Evolutionary conservation across 2,888 invertebrate genomes (phyloP), one percentile per base, ranked within the genome.

Genomic region (Drosophila siamana): DNA sequence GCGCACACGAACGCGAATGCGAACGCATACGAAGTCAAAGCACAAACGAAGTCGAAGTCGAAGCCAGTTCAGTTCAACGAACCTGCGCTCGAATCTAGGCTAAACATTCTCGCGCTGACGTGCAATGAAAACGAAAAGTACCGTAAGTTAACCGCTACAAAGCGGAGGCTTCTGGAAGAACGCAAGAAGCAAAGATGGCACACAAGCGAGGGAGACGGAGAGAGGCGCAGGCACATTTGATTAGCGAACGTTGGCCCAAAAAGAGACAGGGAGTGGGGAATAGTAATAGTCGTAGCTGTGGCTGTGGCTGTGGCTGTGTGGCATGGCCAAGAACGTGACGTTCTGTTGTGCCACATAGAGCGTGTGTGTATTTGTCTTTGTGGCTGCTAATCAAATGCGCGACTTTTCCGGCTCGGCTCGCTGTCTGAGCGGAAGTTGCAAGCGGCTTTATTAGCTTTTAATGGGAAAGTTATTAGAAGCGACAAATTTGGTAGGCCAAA

Each of bases 41-140:
- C 13, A 9, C 61, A 55, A 69, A 51, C 47, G 26, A 2, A 51
- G 26, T n/a, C 47, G 33, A 65, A 65, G 64, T 61, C 69, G 33
- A 33, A 33, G 33, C 33, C 33, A 33, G 33, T 33, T 78, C 86
- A 90, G 92, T 92, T 92, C 92, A 92, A 89, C 92, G 92, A 92
- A 91, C 92, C 87, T 78, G 80, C 83, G 86, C 90, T 86, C 82
- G 89, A 92, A 92, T 92, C 92, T 92, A 92, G 92, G 92, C 92
- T 92, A 92, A 92, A 91, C 90, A 92, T 91, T 92, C 83, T 86
- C 89, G 91, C 90, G 91, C 89, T 87, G 88, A 90, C 91, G 90
- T 92, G 92, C 92, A 92, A 92, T 92, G 92, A 92, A 92, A 92
- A 91, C 91, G 92, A 92, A 92, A 92, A 92, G 92, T 92, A 92